Evolutionary conservation across 2,888 invertebrate genomes (phyloP).

Genomic region (Clivina fossor): DNA sequence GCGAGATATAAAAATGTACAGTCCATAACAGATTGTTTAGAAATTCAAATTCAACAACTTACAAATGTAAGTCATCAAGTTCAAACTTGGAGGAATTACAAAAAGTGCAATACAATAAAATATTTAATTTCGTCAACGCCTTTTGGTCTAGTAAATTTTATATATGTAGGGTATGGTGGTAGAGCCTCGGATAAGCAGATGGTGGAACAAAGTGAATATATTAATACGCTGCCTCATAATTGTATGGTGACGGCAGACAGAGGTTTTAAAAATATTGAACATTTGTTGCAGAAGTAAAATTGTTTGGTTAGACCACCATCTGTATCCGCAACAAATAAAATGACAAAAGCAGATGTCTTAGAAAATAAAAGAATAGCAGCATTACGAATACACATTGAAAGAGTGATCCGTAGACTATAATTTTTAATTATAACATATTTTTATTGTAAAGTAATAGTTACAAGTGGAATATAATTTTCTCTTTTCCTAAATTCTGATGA

Average conservation of each 20-base stretch:
- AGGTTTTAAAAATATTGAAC: conserved; percentile 39
- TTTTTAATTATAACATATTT: too few relatives aligned
- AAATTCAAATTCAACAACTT: too few relatives aligned
- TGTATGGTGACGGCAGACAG: conserved; percentile 27
- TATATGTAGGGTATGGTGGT: conserved; percentile 38
- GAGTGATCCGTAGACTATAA: conserved; percentile 38
- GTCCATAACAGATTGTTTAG: too few relatives aligned
- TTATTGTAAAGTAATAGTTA: too few relatives aligned
- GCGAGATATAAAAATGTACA: too few relatives aligned
- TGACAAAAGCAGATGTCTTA: conserved; percentile 34
- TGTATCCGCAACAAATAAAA: conserved; percentile 31
- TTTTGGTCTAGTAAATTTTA: conserved; percentile 37
- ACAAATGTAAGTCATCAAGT: too few relatives aligned
- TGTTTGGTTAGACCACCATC: conserved; percentile 40
- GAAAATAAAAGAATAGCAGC: conserved; percentile 38
- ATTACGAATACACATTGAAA: conserved; percentile 40
- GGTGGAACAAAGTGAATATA: conserved; percentile 33
- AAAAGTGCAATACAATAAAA: conserved; percentile 43
- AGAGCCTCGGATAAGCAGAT: conserved; percentile 31
- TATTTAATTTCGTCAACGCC: conserved; percentile 43
- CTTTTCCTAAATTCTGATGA: too few relatives aligned
- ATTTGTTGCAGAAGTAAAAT: conserved; percentile 30
- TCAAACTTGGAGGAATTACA: too few relatives aligned
- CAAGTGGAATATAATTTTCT: too few relatives aligned
- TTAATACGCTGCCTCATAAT: conserved; percentile 22